Evolutionary conservation across 2,888 invertebrate species (phyloP).

Genomic region (Bombylius major): DNA sequence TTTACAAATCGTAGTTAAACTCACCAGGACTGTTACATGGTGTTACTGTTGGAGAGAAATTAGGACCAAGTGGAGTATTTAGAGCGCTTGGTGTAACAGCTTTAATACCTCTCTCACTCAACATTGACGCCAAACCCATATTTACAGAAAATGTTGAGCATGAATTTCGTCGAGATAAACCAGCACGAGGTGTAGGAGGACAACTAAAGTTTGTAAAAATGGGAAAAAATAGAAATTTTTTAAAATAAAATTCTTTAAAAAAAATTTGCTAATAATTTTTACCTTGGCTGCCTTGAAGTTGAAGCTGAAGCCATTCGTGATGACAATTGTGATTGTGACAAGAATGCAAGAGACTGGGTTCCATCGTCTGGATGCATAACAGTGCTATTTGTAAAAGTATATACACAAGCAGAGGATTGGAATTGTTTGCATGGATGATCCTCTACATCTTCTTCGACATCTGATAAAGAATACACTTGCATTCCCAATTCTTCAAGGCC

Average conservation of each 20-base stretch:
- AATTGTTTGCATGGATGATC: constrained; percentile 64
- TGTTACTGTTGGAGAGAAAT: constrained; percentile 70
- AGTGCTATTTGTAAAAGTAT: constrained; percentile 76
- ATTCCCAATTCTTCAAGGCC: constrained; percentile 62
- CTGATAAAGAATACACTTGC: constrained; percentile 49
- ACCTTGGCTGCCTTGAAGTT: constrained; percentile 41
- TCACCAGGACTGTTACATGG: constrained; percentile 73
- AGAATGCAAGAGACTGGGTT: constrained; percentile 43
- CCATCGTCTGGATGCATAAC: constrained; percentile 84
- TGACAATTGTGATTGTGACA: constrained; percentile 51
- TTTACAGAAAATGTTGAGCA: constrained; percentile 65
- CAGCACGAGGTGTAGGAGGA: constrained; percentile 37
- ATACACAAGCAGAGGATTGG: constrained; percentile 64
- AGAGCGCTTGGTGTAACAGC: constrained; percentile 56
- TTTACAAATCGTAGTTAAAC: not conserved
- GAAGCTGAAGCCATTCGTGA: constrained; percentile 55
- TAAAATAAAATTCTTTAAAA: not conserved
- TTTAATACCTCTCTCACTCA: constrained; percentile 65
- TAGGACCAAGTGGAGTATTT: constrained; percentile 49
- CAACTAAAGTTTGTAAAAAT: constrained; percentile 22
- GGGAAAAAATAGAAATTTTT: not conserved
- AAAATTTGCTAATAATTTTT: constrained; percentile 22
- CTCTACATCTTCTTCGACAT: constrained; percentile 57
- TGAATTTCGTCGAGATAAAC: constrained; percentile 63
- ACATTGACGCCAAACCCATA: constrained; percentile 56